Base-by-base conservation (phyloP, 2,888 invertebrate genomes). In the Lasioglossum zephyrum region DNA sequence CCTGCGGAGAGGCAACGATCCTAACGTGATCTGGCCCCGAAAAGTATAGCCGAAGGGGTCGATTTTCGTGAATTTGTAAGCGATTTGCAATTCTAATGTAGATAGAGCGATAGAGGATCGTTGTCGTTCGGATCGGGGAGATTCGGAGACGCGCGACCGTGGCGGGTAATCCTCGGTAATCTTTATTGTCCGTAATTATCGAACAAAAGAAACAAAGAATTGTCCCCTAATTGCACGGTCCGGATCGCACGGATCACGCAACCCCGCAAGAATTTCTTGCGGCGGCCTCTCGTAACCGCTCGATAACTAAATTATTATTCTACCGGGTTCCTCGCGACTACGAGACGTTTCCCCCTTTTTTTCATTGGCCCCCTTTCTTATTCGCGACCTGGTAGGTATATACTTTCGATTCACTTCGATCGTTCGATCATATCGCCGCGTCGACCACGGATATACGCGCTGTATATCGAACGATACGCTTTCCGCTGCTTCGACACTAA, bases 381-480 rank as follows among this genome's bases (percentile, higher is more conserved):
- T 60, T 60, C 57, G n/a, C 57, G 57, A 57, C 11, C 57, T 9
- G 57, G 22, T 22, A 53, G n/a, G n/a, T 60, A n/a, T n/a, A 31
- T 63, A 31, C 26, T 73, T 39, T 9, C 66, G 73, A 74, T 79
- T 13, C 39, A 39, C 47, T 5, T 57, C 66, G 66, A 69, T 74
- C 73, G 26, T 16, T 31, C 53, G 66, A 79, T 73, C 69, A 79
- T 85, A 85, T 84, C 79, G 44, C 26, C 41, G 57, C 1, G 26
- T 22, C 18, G 31, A 31, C 31, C 70, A 60, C 53, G 57, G 41
- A 69, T 36, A 31, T 36, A 36, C 16, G 6, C 63, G 16, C 13
- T 31, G 63, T 31, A 63, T 74, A 84, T 85, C 85, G 84, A 78
- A 63, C 85, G 85, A 86, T 86, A 85, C 66, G 77, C 85, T 86